Conservation (phyloP, 64 coral and sea anemone species). For the Catalaphyllia jardinei region DNA sequence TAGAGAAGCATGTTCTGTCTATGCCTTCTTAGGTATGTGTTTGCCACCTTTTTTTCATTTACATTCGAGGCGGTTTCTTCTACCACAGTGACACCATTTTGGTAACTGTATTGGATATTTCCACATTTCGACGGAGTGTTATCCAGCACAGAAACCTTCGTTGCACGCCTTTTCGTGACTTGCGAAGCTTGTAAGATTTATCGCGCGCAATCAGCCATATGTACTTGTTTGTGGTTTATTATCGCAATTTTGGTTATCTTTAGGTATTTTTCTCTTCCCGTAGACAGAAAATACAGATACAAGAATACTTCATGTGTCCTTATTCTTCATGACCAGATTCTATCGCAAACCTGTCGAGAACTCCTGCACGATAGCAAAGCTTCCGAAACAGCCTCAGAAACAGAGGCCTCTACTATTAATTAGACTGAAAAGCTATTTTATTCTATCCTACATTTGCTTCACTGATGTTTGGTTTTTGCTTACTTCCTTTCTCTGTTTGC, state of each 20-base stretch:
- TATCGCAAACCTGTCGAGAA: not conserved
- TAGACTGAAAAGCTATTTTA: no score
- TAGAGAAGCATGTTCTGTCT: not conserved
- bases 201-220: not conserved
- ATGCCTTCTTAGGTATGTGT: not conserved
- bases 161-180: not conserved
- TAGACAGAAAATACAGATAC: not conserved
- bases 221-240: not conserved
- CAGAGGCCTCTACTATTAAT: no score
- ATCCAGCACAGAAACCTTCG: not conserved
- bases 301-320: not conserved
- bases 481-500: no score
- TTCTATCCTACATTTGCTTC: no score
- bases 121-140: not conserved
- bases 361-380: not conserved
- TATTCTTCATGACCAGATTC: not conserved
- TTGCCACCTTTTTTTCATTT: not conserved
- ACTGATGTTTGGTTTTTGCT: no score
- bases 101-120: not conserved
- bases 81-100: not conserved
- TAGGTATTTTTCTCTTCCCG: not conserved
- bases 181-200: not conserved
- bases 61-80: not conserved
- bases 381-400: not conserved
- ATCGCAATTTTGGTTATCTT: not conserved